Percentiles rank a stretch among this genome's conserved stretches.
Evolutionary conservation across 2,888 invertebrate species (phyloP).

Genomic region (Parelbella ahira): DNA sequence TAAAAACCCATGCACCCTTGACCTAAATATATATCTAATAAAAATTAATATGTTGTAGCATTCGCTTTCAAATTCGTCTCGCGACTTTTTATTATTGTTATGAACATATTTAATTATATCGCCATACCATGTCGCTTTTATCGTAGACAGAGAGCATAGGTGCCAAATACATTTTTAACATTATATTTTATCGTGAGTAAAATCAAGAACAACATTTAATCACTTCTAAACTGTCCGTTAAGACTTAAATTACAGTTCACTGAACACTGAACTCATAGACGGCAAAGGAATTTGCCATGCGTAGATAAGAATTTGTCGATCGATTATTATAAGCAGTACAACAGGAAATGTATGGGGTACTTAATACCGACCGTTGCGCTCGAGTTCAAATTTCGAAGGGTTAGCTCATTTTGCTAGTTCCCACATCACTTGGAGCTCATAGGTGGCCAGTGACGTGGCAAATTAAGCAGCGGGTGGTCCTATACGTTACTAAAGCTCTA

Average conservation of each 20-base stretch:
- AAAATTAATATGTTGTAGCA: no score
- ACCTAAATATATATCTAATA: no score
- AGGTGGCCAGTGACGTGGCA: slow-evolving; percentile 39
- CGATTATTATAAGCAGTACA: slow-evolving; percentile 16
- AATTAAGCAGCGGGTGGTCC: slow-evolving; percentile 62
- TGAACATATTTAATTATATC: no score
- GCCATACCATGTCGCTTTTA: no score
- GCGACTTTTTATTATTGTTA: no score
- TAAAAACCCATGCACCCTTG: no score
- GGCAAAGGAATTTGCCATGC: slow-evolving; percentile 4
- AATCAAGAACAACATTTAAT: neutral
- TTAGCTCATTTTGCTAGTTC: slow-evolving; percentile 31
- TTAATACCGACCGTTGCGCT: slow-evolving; percentile 20
- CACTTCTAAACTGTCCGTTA: slow-evolving; percentile 3
- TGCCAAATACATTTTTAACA: no score
- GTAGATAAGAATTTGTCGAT: slow-evolving; percentile 12
- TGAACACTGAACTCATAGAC: slow-evolving; percentile 5
- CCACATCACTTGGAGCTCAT: slow-evolving; percentile 40
- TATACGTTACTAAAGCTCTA: slow-evolving; percentile 29
- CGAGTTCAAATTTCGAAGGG: slow-evolving; percentile 29
- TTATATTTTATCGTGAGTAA: neutral
- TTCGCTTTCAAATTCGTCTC: no score
- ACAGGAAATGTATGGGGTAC: slow-evolving; percentile 20
- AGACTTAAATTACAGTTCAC: neutral
- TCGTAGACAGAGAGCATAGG: no score